Percentiles rank a stretch among this genome's conserved stretches.
phyloP scores from a whole-genome alignment of 2,113 vertebrate species.

The Cebidichthys violaceus region DNA sequence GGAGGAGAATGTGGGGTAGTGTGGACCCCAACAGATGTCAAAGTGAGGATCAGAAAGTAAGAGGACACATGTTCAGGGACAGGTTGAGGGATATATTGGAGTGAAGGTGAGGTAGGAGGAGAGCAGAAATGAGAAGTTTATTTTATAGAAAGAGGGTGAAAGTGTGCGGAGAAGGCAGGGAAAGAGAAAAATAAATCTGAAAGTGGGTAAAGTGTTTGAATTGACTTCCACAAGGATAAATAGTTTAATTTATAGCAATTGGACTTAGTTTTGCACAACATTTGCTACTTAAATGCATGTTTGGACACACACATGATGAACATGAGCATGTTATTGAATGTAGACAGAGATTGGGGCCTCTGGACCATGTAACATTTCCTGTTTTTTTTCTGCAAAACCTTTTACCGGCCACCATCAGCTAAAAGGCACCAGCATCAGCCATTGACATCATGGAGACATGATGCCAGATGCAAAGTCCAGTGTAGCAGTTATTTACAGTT shows the following conservation, averaged over 20 bases:
- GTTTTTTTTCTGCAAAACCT: constrained; percentile 25
- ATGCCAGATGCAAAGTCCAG: not conserved
- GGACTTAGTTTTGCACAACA: not conserved
- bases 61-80: no score
- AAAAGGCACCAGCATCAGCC: not conserved
- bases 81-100: not conserved
- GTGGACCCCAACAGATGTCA: not conserved
- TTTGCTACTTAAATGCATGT: not conserved
- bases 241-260: not conserved
- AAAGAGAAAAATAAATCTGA: not conserved
- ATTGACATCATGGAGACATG: constrained; percentile 22
- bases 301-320: not conserved
- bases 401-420: not conserved
- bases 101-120: not conserved
- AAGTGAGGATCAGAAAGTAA: not conserved
- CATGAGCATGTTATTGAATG: not conserved
- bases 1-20: not conserved
- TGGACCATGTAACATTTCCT: constrained; percentile 42
- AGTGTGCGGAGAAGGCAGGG: not conserved
- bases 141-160: not conserved
- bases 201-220: not conserved
- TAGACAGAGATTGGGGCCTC: not conserved
- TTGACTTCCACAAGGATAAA: not conserved
- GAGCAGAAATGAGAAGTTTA: not conserved
- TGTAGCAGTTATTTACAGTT: not conserved